Evolutionary conservation across 2,888 invertebrate genomes (phyloP), one percentile per base, ranked within the genome.

Genomic region (Megastigmus dorsalis): DNA sequence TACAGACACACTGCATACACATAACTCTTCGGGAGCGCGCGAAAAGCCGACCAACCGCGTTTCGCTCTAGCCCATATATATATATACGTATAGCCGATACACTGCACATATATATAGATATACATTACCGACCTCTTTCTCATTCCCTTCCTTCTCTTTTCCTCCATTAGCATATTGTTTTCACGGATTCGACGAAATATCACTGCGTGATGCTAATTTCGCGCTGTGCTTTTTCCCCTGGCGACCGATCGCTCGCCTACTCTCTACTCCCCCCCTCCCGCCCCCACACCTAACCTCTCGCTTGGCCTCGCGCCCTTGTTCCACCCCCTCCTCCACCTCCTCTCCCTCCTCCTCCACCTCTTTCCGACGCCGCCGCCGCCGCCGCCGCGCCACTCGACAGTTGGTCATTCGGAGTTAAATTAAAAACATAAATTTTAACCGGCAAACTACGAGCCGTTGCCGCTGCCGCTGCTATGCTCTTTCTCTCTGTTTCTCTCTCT

Each of bases 131-230:
- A 28, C 28, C 55, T 36, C 18, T 54, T 23, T 43, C 70, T 57
- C 67, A 13, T 43, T 28, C 9, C 62, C 54, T 50, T 54, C 57
- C 76, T 75, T 72, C 78, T 72, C 73, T 71, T 63, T 66, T 80
- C 81, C 83, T 83, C 84, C 85, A 87, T 87, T 87, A 87, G 85
- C 86, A 86, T 87, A 87, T 87, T 87, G 85, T 85, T 85, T 86
- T 85, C 84, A 81, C 83, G 83, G 82, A 85, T 85, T 83, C 83
- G 83, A 84, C 85, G 83, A 86, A 86, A 84, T 85, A 86, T 85
- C 82, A 81, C 82, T 82, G 80, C 78, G 80, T 81, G 81, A 85
- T 85, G 83, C 84, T 85, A 85, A 84, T 85, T 84, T 81, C 82
- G 79, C 79, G 77, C 76, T 77, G 80, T 79, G 80, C 79, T 82